Base-by-base conservation (phyloP, 2,888 invertebrate species). In the Hirtodrosophila cameraria region DNA sequence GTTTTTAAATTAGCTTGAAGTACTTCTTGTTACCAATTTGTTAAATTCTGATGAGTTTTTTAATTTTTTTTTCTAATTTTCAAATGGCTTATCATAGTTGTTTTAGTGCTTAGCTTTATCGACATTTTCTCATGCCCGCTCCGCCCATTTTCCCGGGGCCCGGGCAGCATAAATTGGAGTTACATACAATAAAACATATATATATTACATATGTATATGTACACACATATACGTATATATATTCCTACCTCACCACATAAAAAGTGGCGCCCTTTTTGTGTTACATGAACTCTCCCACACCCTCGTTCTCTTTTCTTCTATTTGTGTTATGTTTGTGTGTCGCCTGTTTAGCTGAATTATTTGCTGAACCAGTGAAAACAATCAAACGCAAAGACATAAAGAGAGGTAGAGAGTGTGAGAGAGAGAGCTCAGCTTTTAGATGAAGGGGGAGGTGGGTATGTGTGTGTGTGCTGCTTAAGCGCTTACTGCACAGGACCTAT, bases 211-310 rank as follows among this genome's bases (percentile, higher is more conserved):
- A 54, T 49, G 31, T 53, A 39, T 62, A 30, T 64, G 45, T 35
- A 18, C 42, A 9, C 39, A 41, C 38, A 48, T 58, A 53, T 75
- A 30, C 49, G 31, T 43, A 20, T 54, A 46, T 58, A 35, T 66
- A 54, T 86, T 85, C 83, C 83, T 83, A 83, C 83, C 83, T 83
- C 83, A 80, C 83, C 75, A 67, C 43, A 78, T 65, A 84, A 84
- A 84, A 84, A 86, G 86, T 82, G 82, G 83, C 82, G 76, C 85
- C 77, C 65, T 86, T 83, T 81, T 79, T 66, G 59, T 65, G 50
- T 42, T 60, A 48, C 42, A 43, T 39, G 27, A 41, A 41, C 27
- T 15, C 41, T 41, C 27, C 15, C 11, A 11, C 49, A 41, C 35
- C 41, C 30, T 33, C 48, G 33, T 45, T n/a, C 53, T 45, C 42